Conservation (phyloP, 2,888 invertebrate genomes). For the Tipula vernalis region DNA sequence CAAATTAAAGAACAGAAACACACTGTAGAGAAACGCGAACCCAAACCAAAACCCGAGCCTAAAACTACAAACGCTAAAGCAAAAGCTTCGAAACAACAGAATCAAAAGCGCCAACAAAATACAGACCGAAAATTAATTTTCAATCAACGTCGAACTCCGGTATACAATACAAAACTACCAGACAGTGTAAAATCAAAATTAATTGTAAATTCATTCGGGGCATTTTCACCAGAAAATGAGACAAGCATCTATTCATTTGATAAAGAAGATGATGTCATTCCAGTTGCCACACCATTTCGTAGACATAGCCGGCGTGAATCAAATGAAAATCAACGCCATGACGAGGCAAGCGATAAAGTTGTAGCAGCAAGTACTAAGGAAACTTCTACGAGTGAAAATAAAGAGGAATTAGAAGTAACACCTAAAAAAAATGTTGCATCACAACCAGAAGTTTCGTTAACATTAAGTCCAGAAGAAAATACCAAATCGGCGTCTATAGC, state of each 20-base stretch:
- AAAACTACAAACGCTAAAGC: neutral
- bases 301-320: conserved; percentile 38
- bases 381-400: conserved; percentile 17
- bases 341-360: conserved; percentile 23
- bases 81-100: neutral
- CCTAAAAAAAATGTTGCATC: conserved; percentile 15
- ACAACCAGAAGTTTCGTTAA: conserved; percentile 28
- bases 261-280: conserved; percentile 45
- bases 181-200: conserved; percentile 31
- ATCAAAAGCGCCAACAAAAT: conserved; percentile 14
- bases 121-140: conserved; percentile 27
- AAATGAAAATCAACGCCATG: conserved; percentile 20
- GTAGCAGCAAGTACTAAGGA: conserved; percentile 9
- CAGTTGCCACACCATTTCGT: conserved; percentile 44
- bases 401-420: conserved; percentile 20
- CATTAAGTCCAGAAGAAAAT: conserved; percentile 33
- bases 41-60: neutral
- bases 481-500: conserved; percentile 40
- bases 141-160: conserved; percentile 42
- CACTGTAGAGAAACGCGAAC: neutral
- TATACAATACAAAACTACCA: conserved; percentile 42
- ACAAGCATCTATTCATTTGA: conserved; percentile 61
- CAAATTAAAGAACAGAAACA: conserved; percentile 8
- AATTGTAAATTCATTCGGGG: conserved; percentile 26
- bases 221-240: conserved; percentile 55